phyloP scores from a whole-genome alignment of 1,140 invertebrate genomes.

The Lycorma delicatula region DNA sequence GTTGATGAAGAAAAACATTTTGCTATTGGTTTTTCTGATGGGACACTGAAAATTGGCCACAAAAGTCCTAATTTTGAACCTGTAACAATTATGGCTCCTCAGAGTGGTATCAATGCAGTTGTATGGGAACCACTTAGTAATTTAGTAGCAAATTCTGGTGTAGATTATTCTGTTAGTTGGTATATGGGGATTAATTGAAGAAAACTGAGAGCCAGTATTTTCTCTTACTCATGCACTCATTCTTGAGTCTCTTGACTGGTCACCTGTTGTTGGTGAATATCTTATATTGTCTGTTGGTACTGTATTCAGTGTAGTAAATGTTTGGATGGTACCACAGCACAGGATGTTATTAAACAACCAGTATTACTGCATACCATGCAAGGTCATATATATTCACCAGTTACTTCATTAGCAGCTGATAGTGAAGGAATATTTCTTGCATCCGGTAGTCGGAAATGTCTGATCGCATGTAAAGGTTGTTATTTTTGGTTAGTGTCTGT shows the following conservation, averaged over 20 bases:
- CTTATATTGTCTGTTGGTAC: conserved; percentile 44
- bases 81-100: conserved; percentile 41
- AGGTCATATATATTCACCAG: too few relatives aligned
- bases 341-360: too few relatives aligned
- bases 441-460: too few relatives aligned
- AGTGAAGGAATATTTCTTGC: too few relatives aligned
- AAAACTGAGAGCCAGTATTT: conserved; percentile 35
- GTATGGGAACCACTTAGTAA: conserved; percentile 45
- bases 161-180: conserved; percentile 39
- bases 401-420: too few relatives aligned
- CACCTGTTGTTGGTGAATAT: conserved; percentile 37
- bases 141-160: conserved; percentile 43
- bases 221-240: conserved; percentile 37
- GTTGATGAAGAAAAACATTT: background rate
- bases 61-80: conserved; percentile 32
- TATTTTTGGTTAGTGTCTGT: too few relatives aligned
- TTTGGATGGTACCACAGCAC: conserved; percentile 42
- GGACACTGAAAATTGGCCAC: background rate
- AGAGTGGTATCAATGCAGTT: conserved; percentile 39
- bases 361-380: conserved; percentile 39
- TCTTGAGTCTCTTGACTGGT: conserved; percentile 41
- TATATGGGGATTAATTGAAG: conserved; percentile 42
- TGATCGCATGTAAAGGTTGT: too few relatives aligned
- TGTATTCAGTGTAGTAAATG: conserved; percentile 42
- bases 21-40: background rate